Evolutionary conservation across 1,140 invertebrate species (phyloP).

Genomic region (Archegozetes longisetosus): DNA sequence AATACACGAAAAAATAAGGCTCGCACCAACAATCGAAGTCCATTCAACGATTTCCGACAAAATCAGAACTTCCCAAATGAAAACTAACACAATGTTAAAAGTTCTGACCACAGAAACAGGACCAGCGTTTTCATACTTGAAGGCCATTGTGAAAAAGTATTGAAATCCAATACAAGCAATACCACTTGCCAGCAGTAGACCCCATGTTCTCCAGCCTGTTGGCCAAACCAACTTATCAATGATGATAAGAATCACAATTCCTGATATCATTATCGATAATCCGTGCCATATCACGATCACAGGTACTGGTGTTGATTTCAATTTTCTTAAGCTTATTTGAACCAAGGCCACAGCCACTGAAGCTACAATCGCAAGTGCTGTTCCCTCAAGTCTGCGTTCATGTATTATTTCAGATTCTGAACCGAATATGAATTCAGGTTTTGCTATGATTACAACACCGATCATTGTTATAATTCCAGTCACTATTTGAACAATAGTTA

Average conservation of each 20-base stretch:
- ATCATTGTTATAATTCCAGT: conserved; percentile 33
- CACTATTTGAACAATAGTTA: too few species aligned
- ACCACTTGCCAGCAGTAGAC: conserved; percentile 49
- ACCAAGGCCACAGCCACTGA: conserved; percentile 44
- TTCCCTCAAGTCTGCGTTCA: neutral
- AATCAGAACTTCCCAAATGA: conserved; percentile 26
- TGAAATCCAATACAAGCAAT: conserved; percentile 75
- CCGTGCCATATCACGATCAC: conserved; percentile 41
- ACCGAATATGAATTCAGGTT: conserved; percentile 34
- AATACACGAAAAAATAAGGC: conserved; percentile 54
- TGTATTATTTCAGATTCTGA: neutral
- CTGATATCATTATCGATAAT: neutral
- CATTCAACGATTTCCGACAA: conserved; percentile 7
- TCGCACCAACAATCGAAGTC: conserved; percentile 1
- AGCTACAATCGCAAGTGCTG: conserved; percentile 1
- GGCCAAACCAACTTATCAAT: neutral
- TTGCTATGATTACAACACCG: conserved; percentile 35
- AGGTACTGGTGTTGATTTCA: conserved; percentile 70
- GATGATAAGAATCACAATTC: neutral
- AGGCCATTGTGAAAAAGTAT: conserved; percentile 60
- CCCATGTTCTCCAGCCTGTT: conserved; percentile 3
- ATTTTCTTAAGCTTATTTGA: conserved; percentile 58
- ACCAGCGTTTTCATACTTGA: conserved; percentile 72
- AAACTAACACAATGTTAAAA: conserved; percentile 75
- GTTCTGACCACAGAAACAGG: conserved; percentile 71